Evolutionary conservation across 2,888 invertebrate species (phyloP), one percentile per base, ranked within the genome.

Genomic region (Drosophila hamatofila): DNA sequence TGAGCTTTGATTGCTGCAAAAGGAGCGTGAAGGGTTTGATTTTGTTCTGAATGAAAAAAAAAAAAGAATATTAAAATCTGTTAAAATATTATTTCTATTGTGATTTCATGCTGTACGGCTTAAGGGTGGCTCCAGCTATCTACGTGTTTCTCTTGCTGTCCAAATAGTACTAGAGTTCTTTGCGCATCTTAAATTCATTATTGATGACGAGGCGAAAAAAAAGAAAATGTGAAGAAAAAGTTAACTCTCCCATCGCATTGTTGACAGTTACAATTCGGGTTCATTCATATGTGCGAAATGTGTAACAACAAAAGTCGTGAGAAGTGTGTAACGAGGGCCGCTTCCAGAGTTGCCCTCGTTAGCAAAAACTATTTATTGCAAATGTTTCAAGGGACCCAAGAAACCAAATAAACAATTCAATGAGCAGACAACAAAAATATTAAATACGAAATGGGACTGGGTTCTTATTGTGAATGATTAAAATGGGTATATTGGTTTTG

Each of bases 81-180:
- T 87, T 81, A 58, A 84, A 87, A 87, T 87, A 82, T 52, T 30
- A 72, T 87, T 74, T 68, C 51, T 39, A 85, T 76, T 83, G 78
- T 78, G 62, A 39, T 51, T 65, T 48, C 21, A 9, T 16, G 41
- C 55, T 27, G 14, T 41, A 8, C 27, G 55, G 66, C 44, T 56
- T 18, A 57, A 55, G 75, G 75, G 70, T 68, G 60, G 63, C 23
- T 46, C 46, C 46, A 5, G 16, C 25, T 11, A 21, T 21, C 44
- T 21, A 23, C 44, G 42, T 42, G 18, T 21, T 12, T 42, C 49
- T 25, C 41, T 12, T 16, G 44, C 41, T 83, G 76, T 81, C 87
- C 37, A 83, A 56, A 77, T 82, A 30, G 11, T 11, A n/a, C 48
- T 11, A 16, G 44, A 68, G 21, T 54, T 39, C 61, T 39, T 54